Percentiles rank a stretch among this genome's conserved stretches.
These are phyloP conservation scores for Tetramorium simillimum DNA, from an alignment of 1,140 invertebrate species.

Conservation along the genomic window DNA sequence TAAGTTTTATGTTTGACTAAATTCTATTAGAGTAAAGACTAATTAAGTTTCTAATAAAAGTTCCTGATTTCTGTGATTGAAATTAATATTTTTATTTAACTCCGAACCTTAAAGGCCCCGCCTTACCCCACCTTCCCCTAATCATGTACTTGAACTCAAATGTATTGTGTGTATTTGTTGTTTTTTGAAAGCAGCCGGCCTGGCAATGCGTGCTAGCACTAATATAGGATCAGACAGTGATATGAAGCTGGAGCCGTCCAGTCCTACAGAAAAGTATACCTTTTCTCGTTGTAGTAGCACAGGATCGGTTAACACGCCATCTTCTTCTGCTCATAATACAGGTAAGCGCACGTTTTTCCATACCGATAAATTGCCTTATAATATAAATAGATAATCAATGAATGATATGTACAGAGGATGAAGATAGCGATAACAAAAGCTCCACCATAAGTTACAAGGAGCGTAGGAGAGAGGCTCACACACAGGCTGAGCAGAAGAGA, in stretches of 20 bases:
- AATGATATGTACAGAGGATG: slow-evolving; percentile 89
- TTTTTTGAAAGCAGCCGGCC: slow-evolving; percentile 59
- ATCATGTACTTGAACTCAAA: neutral
- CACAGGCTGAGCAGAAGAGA: slow-evolving; percentile 98
- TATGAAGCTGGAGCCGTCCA: slow-evolving; percentile 88
- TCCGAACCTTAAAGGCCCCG: too few relatives aligned
- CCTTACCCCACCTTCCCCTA: too few relatives aligned
- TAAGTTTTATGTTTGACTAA: too few relatives aligned
- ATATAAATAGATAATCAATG: neutral
- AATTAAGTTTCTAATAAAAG: too few relatives aligned
- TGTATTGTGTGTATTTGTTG: slow-evolving; percentile 21
- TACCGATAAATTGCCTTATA: neutral
- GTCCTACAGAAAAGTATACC: slow-evolving; percentile 88
- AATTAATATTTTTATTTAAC: too few relatives aligned
- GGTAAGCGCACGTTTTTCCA: slow-evolving; percentile 84
- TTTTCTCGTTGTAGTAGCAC: slow-evolving; percentile 94
- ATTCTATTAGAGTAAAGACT: too few relatives aligned
- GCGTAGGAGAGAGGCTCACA: slow-evolving; percentile 96
- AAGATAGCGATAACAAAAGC: slow-evolving; percentile 94
- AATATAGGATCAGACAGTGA: slow-evolving; percentile 79
- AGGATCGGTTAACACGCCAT: slow-evolving; percentile 93
- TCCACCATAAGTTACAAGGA: slow-evolving; percentile 96
- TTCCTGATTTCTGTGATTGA: too few relatives aligned
- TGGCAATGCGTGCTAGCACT: slow-evolving; percentile 61
- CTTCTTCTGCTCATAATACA: slow-evolving; percentile 94